Percentiles rank a stretch among this genome's conserved stretches.
Conservation (phyloP, 2,888 invertebrate genomes). For the Acanthacorydalis orientalis region DNA sequence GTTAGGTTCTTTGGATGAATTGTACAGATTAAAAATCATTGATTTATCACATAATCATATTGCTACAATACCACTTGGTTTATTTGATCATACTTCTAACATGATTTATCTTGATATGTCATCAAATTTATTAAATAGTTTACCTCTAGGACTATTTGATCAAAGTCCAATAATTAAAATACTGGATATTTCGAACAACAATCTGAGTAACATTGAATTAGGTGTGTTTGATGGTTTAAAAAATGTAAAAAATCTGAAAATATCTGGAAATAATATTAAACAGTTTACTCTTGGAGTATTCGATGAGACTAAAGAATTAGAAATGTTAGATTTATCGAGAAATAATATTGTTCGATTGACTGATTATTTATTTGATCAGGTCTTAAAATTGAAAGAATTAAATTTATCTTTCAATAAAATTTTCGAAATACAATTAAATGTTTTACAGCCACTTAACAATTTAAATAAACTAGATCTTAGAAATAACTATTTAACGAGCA, state of each 20-base stretch:
- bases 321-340: slow-evolving; percentile 11
- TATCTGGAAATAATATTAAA: neutral
- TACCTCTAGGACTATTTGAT: slow-evolving; percentile 7
- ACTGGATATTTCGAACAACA: slow-evolving; percentile 9
- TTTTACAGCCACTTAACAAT: neutral
- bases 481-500: neutral
- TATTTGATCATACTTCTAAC: slow-evolving; percentile 2
- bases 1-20: slow-evolving; percentile 12
- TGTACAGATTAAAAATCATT: slow-evolving; percentile 9
- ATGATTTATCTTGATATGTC: slow-evolving; percentile 4
- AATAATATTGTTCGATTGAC: slow-evolving; percentile 10
- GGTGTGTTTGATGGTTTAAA: neutral
- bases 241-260: neutral
- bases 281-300: neutral
- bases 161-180: neutral
- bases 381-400: neutral
- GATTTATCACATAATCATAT: slow-evolving; percentile 11
- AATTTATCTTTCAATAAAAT: neutral
- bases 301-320: slow-evolving; percentile 8
- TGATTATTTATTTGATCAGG: slow-evolving; percentile 9
- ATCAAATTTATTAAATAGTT: slow-evolving; percentile 6
- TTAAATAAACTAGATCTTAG: neutral
- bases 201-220: slow-evolving; percentile 1
- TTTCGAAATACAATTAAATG: neutral
- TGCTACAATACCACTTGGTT: neutral